phyloP scores from a whole-genome alignment of 2,113 vertebrate genomes.

The Coracopsis vasa region DNA sequence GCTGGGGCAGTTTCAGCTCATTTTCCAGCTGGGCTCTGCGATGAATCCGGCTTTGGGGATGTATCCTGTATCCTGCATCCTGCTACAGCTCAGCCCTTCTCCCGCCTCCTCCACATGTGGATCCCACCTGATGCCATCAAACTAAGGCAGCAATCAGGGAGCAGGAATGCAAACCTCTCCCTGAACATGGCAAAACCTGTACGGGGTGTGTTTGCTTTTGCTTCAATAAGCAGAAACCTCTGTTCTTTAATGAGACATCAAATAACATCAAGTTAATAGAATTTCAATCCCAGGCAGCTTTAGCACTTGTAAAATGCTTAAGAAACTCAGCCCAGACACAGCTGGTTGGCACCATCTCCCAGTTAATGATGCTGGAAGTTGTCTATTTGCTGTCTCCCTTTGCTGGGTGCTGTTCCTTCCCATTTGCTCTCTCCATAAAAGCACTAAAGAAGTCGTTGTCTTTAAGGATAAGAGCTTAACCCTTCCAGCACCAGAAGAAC shows the following conservation, averaged over 20 bases:
- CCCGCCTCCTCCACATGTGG: not conserved
- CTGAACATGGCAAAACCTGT: not conserved
- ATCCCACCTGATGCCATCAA: not conserved
- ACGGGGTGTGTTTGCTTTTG: not conserved
- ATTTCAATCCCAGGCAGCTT: not conserved
- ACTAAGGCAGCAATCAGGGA: not conserved
- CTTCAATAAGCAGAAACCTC: not conserved
- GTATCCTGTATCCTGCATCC: too few species aligned
- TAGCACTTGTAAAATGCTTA: not conserved
- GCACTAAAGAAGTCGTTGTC: not conserved
- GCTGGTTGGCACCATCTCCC: not conserved
- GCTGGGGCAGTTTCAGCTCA: not conserved
- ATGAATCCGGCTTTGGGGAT: not conserved
- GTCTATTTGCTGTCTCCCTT: not conserved
- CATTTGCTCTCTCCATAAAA: not conserved
- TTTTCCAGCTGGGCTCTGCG: rapidly evolving
- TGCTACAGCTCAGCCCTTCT: not conserved
- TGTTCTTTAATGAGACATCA: not conserved
- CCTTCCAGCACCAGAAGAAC: not conserved
- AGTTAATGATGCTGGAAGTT: not conserved
- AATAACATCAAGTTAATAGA: not conserved
- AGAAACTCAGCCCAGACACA: not conserved
- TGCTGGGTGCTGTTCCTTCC: not conserved
- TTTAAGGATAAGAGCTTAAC: not conserved
- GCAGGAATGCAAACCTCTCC: not conserved